Conservation (phyloP, 2,888 invertebrate genomes). For the Idaea dimidiata region DNA sequence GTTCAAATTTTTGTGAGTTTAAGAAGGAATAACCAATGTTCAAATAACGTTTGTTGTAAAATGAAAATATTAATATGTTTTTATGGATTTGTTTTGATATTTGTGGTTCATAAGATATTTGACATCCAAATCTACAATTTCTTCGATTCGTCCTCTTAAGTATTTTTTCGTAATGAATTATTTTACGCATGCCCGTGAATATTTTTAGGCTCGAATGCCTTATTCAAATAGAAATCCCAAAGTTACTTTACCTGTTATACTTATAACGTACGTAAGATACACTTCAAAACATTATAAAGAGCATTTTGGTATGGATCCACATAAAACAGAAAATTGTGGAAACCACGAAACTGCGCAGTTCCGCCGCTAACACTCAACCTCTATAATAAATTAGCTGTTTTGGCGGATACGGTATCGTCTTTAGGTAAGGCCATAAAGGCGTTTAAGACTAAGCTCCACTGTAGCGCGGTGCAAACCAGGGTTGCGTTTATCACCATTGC, state of each 20-base stretch:
- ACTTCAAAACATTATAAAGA: not conserved
- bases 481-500: too few relatives aligned
- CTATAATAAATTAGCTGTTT: conserved; percentile 60
- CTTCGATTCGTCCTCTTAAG: too few relatives aligned
- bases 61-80: too few relatives aligned
- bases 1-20: too few relatives aligned
- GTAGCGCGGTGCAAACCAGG: conserved; percentile 21
- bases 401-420: conserved; percentile 51
- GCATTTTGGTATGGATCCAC: not conserved
- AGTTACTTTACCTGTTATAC: not conserved
- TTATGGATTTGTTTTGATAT: too few relatives aligned
- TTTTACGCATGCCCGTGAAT: too few relatives aligned
- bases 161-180: not conserved
- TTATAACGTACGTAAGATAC: not conserved
- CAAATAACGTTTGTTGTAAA: too few relatives aligned
- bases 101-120: too few relatives aligned
- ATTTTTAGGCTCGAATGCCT: not conserved
- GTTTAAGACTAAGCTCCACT: conserved; percentile 56
- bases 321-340: conserved; percentile 7
- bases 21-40: too few relatives aligned
- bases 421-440: conserved; percentile 54
- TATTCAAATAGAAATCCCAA: not conserved
- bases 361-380: conserved; percentile 40
- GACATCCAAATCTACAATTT: too few relatives aligned
- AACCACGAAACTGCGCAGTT: conserved; percentile 38